A percentile compares a stretch with the other conserved stretches of the same genome.
phyloP scores from a whole-genome alignment of 2,113 vertebrate species.

The Pogonocichla stellata region DNA sequence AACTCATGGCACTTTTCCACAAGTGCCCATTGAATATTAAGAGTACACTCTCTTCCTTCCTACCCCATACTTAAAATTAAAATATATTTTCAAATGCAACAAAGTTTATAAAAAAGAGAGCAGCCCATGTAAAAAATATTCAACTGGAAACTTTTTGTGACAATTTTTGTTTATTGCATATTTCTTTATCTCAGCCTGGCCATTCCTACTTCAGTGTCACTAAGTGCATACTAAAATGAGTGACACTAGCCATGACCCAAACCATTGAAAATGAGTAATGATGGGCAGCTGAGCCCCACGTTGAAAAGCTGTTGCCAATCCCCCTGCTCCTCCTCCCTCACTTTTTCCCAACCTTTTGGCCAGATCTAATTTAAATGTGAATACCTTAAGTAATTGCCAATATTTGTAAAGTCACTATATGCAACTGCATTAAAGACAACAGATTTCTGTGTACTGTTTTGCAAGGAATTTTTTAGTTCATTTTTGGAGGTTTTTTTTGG shows the following conservation, averaged over 20 bases:
- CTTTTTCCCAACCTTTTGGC: slow-evolving; percentile 47
- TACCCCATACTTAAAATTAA: neutral
- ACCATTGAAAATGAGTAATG: slow-evolving; percentile 51
- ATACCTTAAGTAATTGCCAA: slow-evolving; percentile 67
- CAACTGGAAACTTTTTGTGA: neutral
- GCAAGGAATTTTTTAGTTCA: neutral
- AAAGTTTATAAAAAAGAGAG: neutral
- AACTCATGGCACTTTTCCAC: neutral
- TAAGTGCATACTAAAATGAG: slow-evolving; percentile 45
- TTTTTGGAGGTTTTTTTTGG: neutral
- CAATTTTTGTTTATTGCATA: slow-evolving; percentile 2
- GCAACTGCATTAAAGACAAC: slow-evolving; percentile 52
- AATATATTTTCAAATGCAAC: neutral
- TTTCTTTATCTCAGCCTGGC: neutral
- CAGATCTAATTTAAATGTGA: slow-evolving; percentile 65
- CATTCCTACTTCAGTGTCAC: slow-evolving; percentile 22
- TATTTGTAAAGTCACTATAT: slow-evolving; percentile 68
- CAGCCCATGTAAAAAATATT: neutral
- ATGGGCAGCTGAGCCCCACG: slow-evolving; percentile 39
- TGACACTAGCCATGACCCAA: slow-evolving; percentile 41
- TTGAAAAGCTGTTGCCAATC: slow-evolving; percentile 23
- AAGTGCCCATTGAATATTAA: neutral
- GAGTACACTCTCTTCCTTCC: neutral
- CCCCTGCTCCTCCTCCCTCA: neutral
- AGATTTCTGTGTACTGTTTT: slow-evolving; percentile 53